These are phyloP conservation scores for cattle (Bos taurus) DNA, from an alignment of 2,113 vertebrate genomes.

Conservation along the genomic window DNA sequence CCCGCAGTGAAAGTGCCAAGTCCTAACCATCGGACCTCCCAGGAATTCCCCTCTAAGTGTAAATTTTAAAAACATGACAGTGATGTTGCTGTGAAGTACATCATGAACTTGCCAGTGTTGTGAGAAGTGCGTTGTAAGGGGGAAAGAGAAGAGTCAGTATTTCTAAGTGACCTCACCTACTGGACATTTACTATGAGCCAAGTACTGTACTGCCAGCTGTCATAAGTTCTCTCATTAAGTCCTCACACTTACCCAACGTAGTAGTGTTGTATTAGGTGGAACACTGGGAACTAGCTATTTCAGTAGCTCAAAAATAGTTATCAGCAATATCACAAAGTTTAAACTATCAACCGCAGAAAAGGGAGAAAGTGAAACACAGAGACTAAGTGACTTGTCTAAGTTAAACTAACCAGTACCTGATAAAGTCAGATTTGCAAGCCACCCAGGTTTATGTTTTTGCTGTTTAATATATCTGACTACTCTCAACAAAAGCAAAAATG, in stretches of 20 bases:
- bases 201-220: background rate
- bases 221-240: background rate
- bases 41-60: background rate
- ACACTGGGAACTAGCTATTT: background rate
- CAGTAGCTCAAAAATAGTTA: background rate
- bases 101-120: background rate
- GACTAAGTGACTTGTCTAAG: background rate
- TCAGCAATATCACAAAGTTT: background rate
- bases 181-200: background rate
- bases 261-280: background rate
- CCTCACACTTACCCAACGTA: background rate
- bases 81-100: background rate
- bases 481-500: background rate
- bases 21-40: background rate
- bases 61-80: background rate
- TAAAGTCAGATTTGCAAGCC: background rate
- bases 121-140: background rate
- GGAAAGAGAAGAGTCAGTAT: background rate
- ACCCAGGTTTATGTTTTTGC: background rate
- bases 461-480: background rate
- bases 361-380: background rate
- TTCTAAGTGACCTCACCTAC: background rate
- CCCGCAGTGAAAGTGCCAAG: background rate
- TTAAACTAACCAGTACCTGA: background rate
- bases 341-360: background rate